Conservation (phyloP, 2,888 invertebrate species). For the Neoascia interrupta region DNA sequence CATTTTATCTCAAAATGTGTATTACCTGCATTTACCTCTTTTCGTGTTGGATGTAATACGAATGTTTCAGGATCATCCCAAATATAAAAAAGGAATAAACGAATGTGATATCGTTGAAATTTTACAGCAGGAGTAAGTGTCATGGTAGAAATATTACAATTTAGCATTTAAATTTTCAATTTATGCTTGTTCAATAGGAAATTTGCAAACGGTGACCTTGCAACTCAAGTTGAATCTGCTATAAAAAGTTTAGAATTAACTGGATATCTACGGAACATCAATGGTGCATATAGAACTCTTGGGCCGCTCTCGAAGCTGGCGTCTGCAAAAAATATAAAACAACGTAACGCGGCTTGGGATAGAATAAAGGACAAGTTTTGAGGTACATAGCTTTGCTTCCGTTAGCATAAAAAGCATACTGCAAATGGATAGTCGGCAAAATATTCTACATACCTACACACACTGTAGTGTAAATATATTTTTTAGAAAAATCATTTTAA, state of each 20-base stretch:
- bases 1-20: conserved; percentile 72
- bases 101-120: conserved; percentile 75
- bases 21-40: conserved; percentile 75
- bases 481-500: too few species aligned
- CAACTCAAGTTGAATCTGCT: conserved; percentile 76
- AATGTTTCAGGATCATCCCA: conserved; percentile 77
- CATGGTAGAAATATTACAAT: not conserved
- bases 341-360: conserved; percentile 75
- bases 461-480: conserved; percentile 11
- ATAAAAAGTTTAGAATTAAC: conserved; percentile 73
- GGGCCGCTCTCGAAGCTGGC: conserved; percentile 78
- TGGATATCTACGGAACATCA: conserved; percentile 74
- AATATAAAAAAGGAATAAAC: conserved; percentile 74
- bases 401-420: too few species aligned
- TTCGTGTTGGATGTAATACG: conserved; percentile 77
- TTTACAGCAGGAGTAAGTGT: conserved; percentile 76
- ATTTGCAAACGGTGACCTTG: conserved; percentile 76
- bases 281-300: conserved; percentile 76
- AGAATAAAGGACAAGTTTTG: conserved; percentile 30
- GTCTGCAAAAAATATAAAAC: conserved; percentile 74
- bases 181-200: conserved; percentile 70
- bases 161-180: not conserved
- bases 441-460: not conserved
- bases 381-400: too few species aligned
- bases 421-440: too few species aligned